Base-by-base conservation (phyloP, 2,797 vertebrate genomes). In the Parambassis ranga region DNA sequence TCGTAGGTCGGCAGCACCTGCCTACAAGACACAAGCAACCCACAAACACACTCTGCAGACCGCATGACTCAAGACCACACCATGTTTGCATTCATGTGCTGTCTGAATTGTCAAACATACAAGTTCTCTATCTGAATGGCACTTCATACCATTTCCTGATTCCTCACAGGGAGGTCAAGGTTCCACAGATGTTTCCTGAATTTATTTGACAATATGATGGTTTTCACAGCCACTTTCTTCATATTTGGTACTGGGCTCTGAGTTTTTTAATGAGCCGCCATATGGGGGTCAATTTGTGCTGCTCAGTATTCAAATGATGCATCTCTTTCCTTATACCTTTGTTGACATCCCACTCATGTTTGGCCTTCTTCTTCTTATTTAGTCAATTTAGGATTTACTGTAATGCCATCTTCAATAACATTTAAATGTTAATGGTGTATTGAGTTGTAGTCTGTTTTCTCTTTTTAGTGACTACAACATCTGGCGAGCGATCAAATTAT, bases 1-100 rank as follows among this genome's bases (percentile, higher is more conserved):
- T 99, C 97, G 2, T 99, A 99, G 20, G 97, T 99, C 39, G 98
- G 97, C 79, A 99, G 91, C 65, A 99, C 97, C 93, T 99, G 98
- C 77, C 97, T 98, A 86, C 27, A 65, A 77, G 61, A 82, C 42
- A 87, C 39, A 73, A 41, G 50, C 46, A 68, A 31, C 43, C 44
- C 24, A 36, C 58, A 43, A 16, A 27, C 14, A 80, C 36, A 59
- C 38, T 74, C 23, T 8, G 51, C 36, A 26, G 58, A 64, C 51
- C 14, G 64, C 33, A 32, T 32, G 28, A 62, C 44, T 43, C n/a
- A 44, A 57, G 3, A 43, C 33, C 52, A 67, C 58, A 52, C 9
- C 3, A 20, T 28, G 47, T 70, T 10, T 18, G 66, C 63, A 68
- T 81, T 76, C 58, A 64, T 59, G 71, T 68, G 57, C 64, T n/a